Evolutionary conservation across 2,888 invertebrate species (phyloP).

Genomic region (Elmis aenea): DNA sequence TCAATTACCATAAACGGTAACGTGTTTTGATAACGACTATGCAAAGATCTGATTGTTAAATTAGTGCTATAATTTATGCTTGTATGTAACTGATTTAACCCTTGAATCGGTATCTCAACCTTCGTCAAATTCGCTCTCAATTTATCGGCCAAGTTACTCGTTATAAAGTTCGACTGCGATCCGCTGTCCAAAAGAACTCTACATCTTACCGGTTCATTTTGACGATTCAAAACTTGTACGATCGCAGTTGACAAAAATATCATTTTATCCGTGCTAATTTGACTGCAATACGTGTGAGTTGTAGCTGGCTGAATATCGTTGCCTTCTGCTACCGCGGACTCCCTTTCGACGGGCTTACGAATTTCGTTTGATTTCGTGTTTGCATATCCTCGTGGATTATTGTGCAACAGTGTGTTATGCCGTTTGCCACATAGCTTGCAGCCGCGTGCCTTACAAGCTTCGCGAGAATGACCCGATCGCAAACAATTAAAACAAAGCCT

Average conservation of each 20-base stretch:
- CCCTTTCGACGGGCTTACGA: background rate
- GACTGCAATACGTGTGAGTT: too few species aligned
- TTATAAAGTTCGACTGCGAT: conserved; percentile 7
- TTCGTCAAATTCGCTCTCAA: background rate
- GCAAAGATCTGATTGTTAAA: conserved; percentile 1
- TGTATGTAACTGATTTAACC: background rate
- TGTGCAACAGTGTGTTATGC: conserved; percentile 2
- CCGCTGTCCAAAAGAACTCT: conserved; percentile 5
- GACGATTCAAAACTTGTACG: background rate
- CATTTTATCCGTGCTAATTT: background rate
- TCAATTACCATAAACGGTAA: background rate
- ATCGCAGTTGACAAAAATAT: conserved; percentile 2
- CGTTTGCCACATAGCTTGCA: background rate
- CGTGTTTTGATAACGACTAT: background rate
- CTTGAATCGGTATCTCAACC: background rate
- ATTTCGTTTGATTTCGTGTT: background rate
- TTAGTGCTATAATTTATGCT: background rate
- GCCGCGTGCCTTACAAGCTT: background rate
- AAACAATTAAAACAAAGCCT: background rate
- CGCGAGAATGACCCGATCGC: background rate
- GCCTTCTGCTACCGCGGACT: too few species aligned
- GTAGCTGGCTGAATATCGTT: too few species aligned
- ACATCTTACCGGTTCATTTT: background rate
- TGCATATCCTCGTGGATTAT: background rate
- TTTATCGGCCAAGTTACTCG: background rate